These are phyloP conservation scores for Plagodis dolabraria DNA, from an alignment of 2,888 invertebrate genomes.

Conservation along the genomic window DNA sequence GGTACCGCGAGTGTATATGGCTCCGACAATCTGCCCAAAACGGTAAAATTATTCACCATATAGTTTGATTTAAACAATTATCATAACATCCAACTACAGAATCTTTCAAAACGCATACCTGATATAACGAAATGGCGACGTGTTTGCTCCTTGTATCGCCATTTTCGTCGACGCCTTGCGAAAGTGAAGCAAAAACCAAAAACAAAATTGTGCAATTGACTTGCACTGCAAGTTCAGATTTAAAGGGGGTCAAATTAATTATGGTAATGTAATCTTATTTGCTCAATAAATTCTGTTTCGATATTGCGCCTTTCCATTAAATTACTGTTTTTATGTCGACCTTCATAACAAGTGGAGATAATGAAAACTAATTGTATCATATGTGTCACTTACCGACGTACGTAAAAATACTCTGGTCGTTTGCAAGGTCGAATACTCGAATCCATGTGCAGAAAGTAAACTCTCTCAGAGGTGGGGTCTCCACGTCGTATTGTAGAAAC, in stretches of 20 bases:
- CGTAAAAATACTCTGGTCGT: conserved; percentile 70
- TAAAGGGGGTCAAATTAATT: conserved; percentile 59
- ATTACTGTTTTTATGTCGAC: conserved; percentile 25
- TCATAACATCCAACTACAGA: no score
- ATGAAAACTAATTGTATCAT: conserved; percentile 15
- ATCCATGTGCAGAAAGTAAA: conserved; percentile 94
- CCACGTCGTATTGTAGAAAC: conserved; percentile 87
- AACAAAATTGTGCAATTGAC: conserved; percentile 49
- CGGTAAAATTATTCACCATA: no score
- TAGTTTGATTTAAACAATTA: no score
- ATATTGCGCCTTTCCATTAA: conserved; percentile 34
- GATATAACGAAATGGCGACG: conserved; percentile 2
- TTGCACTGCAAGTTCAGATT: conserved; percentile 49
- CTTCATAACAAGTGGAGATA: conserved; percentile 21
- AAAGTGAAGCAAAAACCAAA: conserved; percentile 36
- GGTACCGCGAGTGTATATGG: conserved; percentile 5
- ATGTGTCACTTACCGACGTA: conserved; percentile 63
- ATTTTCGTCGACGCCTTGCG: conserved; percentile 32
- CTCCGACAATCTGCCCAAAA: no score
- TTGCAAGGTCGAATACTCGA: conserved; percentile 85
- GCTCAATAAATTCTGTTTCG: conserved; percentile 46
- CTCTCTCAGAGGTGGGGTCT: conserved; percentile 90
- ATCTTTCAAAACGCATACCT: not conserved
- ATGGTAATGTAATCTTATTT: conserved; percentile 54
- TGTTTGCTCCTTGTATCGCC: conserved; percentile 11